A percentile compares a stretch with the other conserved stretches of the same genome.
Conservation (phyloP, 2,888 invertebrate species). For the Brachyptera putata region DNA sequence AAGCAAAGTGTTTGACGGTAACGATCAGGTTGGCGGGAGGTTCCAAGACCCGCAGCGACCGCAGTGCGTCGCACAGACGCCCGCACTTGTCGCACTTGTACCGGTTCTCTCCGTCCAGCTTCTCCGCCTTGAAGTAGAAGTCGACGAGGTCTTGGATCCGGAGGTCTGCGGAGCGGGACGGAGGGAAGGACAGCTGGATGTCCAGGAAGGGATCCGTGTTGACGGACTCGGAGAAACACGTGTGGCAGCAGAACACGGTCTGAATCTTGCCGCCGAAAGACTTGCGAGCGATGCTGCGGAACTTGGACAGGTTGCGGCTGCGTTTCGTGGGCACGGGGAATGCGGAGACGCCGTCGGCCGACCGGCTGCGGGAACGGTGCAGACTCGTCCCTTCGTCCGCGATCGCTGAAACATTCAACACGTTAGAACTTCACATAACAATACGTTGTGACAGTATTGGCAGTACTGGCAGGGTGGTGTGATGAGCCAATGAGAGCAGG, state of each 20-base stretch:
- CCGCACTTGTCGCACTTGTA: conserved; percentile 77
- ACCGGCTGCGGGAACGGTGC: neutral
- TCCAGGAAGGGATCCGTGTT: conserved; percentile 77
- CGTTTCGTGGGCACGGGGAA: neutral
- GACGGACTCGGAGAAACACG: conserved; percentile 66
- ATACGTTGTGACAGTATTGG: neutral
- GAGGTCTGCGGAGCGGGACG: neutral
- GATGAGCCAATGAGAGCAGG: no score
- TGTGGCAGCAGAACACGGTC: conserved; percentile 68
- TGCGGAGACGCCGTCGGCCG: neutral
- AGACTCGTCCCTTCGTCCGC: conserved; percentile 14
- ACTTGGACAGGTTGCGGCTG: conserved; percentile 2
- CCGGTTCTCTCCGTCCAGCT: conserved; percentile 72
- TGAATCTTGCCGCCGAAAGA: conserved; percentile 73
- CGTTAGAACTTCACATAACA: neutral
- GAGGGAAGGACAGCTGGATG: conserved; percentile 69
- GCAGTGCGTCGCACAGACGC: conserved; percentile 70
- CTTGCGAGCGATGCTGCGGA: conserved; percentile 56
- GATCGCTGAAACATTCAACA: neutral
- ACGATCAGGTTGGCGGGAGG: conserved; percentile 74
- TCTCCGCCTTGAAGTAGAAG: conserved; percentile 73
- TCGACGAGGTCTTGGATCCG: conserved; percentile 70
- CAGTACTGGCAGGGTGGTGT: no score
- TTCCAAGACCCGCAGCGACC: conserved; percentile 62
- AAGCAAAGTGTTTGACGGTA: conserved; percentile 76